phyloP scores from a whole-genome alignment of 2,888 invertebrate genomes.

The Macaria notata region DNA sequence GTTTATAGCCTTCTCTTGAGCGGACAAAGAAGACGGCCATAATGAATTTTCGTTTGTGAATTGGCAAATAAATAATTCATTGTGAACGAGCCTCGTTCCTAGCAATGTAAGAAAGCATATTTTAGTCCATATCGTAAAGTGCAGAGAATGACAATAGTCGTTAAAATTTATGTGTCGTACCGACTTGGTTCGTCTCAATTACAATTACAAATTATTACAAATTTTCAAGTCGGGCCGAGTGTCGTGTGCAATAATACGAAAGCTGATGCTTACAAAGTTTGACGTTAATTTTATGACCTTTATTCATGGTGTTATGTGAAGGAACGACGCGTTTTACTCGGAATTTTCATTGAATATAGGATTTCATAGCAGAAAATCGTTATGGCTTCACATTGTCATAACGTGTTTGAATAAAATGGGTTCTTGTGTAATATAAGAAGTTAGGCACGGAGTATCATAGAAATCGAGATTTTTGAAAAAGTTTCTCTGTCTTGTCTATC shows the following conservation, averaged over 20 bases:
- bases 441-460: too few relatives aligned
- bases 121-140: conserved; percentile 75
- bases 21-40: conserved; percentile 56
- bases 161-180: conserved; percentile 68
- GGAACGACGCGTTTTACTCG: conserved; percentile 20
- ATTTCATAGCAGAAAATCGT: conserved; percentile 22
- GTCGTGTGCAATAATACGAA: conserved; percentile 56
- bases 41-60: conserved; percentile 67
- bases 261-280: conserved; percentile 54
- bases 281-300: conserved; percentile 33
- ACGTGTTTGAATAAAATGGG: too few relatives aligned
- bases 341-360: conserved; percentile 25
- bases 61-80: conserved; percentile 77
- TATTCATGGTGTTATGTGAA: conserved; percentile 32
- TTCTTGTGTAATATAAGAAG: too few relatives aligned
- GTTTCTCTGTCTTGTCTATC: too few relatives aligned
- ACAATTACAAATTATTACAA: conserved; percentile 80
- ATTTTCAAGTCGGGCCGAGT: conserved; percentile 58
- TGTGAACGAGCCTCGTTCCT: conserved; percentile 59
- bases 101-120: conserved; percentile 70
- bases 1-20: conserved; percentile 46
- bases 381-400: conserved; percentile 11
- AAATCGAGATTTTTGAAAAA: too few relatives aligned
- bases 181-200: conserved; percentile 64
- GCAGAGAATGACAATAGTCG: conserved; percentile 70